A percentile compares a stretch with the other conserved stretches of the same genome.
phyloP scores from a whole-genome alignment of 2,113 vertebrate genomes.

The Cathartes aura region DNA sequence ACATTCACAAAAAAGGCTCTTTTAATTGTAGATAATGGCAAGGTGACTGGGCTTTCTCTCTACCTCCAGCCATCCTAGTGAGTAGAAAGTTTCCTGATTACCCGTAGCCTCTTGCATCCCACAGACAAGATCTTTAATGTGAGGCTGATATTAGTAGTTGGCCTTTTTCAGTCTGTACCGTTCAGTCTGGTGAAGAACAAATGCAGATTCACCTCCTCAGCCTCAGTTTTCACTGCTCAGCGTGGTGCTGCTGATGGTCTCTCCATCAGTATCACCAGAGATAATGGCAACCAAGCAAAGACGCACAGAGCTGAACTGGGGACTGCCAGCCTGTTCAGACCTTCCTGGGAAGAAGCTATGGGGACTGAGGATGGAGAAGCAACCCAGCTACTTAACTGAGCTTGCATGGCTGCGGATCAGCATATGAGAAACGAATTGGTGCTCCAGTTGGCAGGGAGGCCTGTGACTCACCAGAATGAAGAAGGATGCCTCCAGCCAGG shows the following conservation, averaged over 20 bases:
- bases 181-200: neutral
- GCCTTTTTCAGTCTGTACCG: neutral
- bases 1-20: neutral
- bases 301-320: neutral
- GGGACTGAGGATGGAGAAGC: neutral
- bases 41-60: neutral
- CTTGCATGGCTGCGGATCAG: neutral
- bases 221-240: neutral
- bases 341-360: neutral
- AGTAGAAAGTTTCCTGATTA: neutral
- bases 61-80: neutral
- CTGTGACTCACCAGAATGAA: neutral
- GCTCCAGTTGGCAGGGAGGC: neutral
- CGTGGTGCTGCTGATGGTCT: neutral
- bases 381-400: neutral
- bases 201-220: neutral
- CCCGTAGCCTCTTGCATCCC: neutral
- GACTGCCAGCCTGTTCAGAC: neutral
- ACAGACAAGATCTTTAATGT: neutral
- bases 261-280: neutral
- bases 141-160: neutral
- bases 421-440: neutral
- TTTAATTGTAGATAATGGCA: neutral
- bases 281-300: neutral
- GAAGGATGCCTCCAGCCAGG: conserved; percentile 8